Evolutionary conservation across 1,140 invertebrate genomes (phyloP).

Genomic region (Dolichoris vasculosae): DNA sequence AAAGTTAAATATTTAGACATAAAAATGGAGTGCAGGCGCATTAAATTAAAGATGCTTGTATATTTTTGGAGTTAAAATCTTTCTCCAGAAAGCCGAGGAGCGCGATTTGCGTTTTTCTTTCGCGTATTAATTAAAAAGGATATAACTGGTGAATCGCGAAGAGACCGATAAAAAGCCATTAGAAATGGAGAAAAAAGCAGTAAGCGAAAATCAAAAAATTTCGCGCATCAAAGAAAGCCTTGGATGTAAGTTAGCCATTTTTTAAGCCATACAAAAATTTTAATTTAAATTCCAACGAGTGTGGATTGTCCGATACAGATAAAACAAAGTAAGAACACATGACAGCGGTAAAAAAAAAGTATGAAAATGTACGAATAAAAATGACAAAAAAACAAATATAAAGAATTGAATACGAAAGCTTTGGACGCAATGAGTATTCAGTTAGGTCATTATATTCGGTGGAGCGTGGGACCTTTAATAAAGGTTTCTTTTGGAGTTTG

Average conservation of each 20-base stretch:
- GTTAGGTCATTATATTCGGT: not conserved
- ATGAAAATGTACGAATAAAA: not conserved
- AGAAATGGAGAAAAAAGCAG: not conserved
- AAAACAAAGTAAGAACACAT: not conserved
- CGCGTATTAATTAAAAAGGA: not conserved
- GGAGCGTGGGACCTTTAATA: not conserved
- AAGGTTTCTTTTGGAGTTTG: not conserved
- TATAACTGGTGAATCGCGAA: not conserved
- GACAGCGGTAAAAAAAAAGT: not conserved
- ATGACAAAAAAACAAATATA: not conserved
- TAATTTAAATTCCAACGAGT: slow-evolving; percentile 34
- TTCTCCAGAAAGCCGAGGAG: not conserved
- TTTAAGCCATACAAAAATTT: slow-evolving; percentile 11
- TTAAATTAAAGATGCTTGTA: not conserved
- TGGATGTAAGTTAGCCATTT: not conserved
- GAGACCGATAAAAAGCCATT: not conserved
- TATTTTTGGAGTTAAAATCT: not conserved
- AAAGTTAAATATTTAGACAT: slow-evolving; percentile 26
- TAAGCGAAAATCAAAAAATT: not conserved
- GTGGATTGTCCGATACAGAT: not conserved
- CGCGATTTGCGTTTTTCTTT: not conserved
- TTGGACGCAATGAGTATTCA: not conserved
- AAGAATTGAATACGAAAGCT: slow-evolving; percentile 17
- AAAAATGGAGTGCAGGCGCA: not conserved
- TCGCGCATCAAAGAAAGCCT: not conserved